These are phyloP conservation scores for Heterohyrax brucei DNA, from an alignment of 2,797 vertebrate genomes.

Conservation along the genomic window DNA sequence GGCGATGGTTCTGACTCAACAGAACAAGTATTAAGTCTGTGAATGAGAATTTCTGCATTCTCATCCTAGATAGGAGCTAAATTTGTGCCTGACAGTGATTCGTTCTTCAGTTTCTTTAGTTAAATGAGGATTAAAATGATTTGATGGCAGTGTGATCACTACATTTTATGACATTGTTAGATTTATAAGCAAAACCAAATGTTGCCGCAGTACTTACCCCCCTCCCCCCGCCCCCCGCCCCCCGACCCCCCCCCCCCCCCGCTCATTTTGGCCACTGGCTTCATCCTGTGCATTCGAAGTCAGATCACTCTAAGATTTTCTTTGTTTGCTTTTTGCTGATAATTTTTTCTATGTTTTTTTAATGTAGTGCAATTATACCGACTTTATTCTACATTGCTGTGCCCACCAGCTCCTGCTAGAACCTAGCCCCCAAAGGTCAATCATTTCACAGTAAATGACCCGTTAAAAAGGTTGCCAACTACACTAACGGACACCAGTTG, in stretches of 20 bases:
- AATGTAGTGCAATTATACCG: constrained; percentile 6
- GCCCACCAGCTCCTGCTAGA: constrained; percentile 7
- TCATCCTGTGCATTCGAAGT: neutral
- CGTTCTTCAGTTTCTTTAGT: neutral
- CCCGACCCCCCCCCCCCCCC: too few relatives aligned
- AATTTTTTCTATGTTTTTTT: neutral
- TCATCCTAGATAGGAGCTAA: neutral
- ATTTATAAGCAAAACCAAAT: neutral
- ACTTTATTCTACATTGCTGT: neutral
- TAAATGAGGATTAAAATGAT: constrained; percentile 5
- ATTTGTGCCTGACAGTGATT: neutral
- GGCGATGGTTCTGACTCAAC: neutral
- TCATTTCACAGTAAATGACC: constrained; percentile 27
- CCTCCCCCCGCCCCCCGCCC: neutral
- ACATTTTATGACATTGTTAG: neutral
- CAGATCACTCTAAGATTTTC: neutral
- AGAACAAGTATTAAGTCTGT: neutral
- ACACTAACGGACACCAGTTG: neutral
- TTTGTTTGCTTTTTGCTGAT: neutral
- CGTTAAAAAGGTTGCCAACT: neutral
- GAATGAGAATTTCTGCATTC: neutral
- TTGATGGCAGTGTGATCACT: neutral
- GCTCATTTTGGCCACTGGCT: neutral
- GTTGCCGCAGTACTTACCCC: neutral
- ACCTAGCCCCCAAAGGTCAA: neutral